These are phyloP conservation scores for Synanthedon andrenaeformis DNA, from an alignment of 2,888 invertebrate species.

Conservation along the genomic window DNA sequence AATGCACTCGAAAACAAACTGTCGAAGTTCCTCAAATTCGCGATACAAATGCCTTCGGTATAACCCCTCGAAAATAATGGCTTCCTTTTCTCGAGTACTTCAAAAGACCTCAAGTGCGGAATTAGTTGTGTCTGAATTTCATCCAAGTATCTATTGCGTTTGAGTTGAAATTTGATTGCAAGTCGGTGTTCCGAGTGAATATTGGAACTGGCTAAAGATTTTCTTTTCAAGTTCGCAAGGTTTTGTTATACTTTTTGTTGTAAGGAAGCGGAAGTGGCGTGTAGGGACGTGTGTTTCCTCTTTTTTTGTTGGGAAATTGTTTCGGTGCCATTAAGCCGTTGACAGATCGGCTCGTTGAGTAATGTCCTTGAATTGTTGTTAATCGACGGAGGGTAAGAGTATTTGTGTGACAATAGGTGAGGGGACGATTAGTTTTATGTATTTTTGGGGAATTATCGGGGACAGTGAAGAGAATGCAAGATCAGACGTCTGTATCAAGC, in stretches of 20 bases:
- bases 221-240: conserved; percentile 29
- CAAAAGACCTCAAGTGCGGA: neutral
- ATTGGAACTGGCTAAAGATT: conserved; percentile 42
- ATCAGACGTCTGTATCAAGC: too few species aligned
- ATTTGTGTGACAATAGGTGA: conserved; percentile 41
- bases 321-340: conserved; percentile 68
- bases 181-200: conserved; percentile 24
- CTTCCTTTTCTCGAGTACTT: conserved; percentile 44
- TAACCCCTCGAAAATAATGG: conserved; percentile 68
- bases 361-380: conserved; percentile 52
- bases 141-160: neutral
- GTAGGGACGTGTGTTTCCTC: conserved; percentile 63
- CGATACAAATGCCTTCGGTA: conserved; percentile 63
- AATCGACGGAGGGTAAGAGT: conserved; percentile 19
- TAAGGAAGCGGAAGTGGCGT: conserved; percentile 57
- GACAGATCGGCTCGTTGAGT: conserved; percentile 63
- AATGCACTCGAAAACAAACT: conserved; percentile 71
- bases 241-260: conserved; percentile 59
- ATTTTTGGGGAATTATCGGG: neutral
- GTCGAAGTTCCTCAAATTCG: conserved; percentile 70
- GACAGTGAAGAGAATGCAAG: neutral
- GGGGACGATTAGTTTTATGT: conserved; percentile 5
- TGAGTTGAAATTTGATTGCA: conserved; percentile 14
- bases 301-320: conserved; percentile 68
- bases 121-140: conserved; percentile 5